phyloP scores from a whole-genome alignment of 2,888 invertebrate genomes.

The Drosophila silvestris region DNA sequence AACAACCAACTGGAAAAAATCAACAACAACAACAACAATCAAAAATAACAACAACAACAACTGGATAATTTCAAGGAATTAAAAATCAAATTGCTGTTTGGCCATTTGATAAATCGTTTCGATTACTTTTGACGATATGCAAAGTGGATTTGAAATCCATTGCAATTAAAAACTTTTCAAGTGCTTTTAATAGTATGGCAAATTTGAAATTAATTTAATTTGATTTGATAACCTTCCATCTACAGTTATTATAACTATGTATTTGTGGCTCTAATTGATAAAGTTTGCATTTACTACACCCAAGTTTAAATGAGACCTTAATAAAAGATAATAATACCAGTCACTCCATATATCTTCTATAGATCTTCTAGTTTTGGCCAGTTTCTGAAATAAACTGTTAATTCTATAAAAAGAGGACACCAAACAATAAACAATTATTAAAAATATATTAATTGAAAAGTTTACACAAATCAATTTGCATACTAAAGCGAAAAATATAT shows the following conservation, averaged over 20 bases:
- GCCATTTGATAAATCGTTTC: slow-evolving; percentile 67
- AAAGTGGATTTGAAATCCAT: slow-evolving; percentile 19
- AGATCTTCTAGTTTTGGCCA: too few species aligned
- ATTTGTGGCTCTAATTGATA: background rate
- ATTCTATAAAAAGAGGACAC: background rate
- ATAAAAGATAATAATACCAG: background rate
- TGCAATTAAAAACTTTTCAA: background rate
- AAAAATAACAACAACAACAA: slow-evolving; percentile 1
- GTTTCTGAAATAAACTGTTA: too few species aligned
- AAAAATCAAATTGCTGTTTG: slow-evolving; percentile 56
- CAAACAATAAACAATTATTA: background rate
- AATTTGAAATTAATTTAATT: slow-evolving; percentile 2
- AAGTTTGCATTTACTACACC: background rate
- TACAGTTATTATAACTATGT: background rate
- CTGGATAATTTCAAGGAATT: slow-evolving; percentile 26
- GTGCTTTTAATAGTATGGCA: slow-evolving; percentile 28
- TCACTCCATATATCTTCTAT: background rate
- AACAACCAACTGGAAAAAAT: slow-evolving; percentile 9
- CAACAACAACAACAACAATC: slow-evolving; percentile 6
- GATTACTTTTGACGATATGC: slow-evolving; percentile 42
- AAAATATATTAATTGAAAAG: background rate
- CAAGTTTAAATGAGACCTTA: background rate
- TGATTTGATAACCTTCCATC: background rate
- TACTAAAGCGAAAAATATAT: background rate
- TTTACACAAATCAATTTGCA: background rate